These are phyloP conservation scores for Aramus guarauna DNA, from an alignment of 2,113 vertebrate genomes.

Conservation along the genomic window DNA sequence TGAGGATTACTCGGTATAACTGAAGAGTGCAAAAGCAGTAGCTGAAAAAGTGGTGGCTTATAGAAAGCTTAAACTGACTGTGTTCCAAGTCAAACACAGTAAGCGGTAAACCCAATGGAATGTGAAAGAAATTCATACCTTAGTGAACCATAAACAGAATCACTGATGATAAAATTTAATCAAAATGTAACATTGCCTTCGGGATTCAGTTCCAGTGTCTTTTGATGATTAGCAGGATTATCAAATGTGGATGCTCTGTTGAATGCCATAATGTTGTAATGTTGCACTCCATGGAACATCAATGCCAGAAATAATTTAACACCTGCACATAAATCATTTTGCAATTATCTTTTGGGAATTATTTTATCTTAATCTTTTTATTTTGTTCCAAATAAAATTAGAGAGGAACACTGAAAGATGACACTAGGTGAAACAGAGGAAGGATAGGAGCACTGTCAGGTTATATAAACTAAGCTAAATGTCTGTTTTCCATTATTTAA, in stretches of 20 bases:
- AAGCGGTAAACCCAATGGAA: conserved; percentile 39
- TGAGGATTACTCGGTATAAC: fast-evolving
- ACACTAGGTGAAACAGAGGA: conserved; percentile 44
- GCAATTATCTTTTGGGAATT: conserved; percentile 66
- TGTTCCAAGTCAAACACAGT: conserved; percentile 59
- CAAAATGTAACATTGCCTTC: conserved; percentile 52
- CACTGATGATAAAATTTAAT: conserved; percentile 58
- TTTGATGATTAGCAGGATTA: conserved; percentile 51
- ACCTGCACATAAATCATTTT: conserved; percentile 72
- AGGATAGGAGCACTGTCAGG: conserved; percentile 27
- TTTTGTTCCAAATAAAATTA: conserved; percentile 69
- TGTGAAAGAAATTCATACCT: conserved; percentile 58
- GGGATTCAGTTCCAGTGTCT: conserved; percentile 14
- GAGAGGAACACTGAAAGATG: conserved; percentile 51
- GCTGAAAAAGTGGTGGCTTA: conserved; percentile 28
- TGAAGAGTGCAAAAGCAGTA: neutral
- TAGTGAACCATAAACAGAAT: conserved; percentile 53
- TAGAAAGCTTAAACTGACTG: conserved; percentile 5
- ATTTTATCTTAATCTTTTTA: conserved; percentile 72
- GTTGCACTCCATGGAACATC: neutral
- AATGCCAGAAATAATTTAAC: conserved; percentile 61
- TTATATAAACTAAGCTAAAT: conserved; percentile 23
- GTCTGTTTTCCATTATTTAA: conserved; percentile 55
- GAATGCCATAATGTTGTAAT: conserved; percentile 35
- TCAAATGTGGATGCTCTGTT: conserved; percentile 17